Evolutionary conservation across 2,113 vertebrate genomes (phyloP).

Genomic region (Sorex araneus): DNA sequence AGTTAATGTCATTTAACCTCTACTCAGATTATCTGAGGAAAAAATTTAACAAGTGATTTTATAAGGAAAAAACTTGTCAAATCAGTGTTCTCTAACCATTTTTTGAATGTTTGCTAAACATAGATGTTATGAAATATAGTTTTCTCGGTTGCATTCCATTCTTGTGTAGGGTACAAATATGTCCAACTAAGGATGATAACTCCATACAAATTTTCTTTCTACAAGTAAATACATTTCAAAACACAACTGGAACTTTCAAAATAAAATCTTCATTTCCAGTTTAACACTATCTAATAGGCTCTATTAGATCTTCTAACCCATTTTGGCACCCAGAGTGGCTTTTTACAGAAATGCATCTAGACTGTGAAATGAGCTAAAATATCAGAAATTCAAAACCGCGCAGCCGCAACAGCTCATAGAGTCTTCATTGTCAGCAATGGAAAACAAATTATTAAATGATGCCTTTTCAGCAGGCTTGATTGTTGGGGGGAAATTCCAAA

Average conservation of each 20-base stretch:
- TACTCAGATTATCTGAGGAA: neutral
- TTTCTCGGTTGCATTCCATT: neutral
- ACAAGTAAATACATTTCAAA: neutral
- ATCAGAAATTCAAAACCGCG: too few relatives aligned
- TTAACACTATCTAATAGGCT: neutral
- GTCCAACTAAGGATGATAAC: neutral
- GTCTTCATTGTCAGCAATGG: too few relatives aligned
- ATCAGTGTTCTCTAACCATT: neutral
- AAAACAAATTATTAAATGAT: too few relatives aligned
- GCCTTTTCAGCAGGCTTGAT: too few relatives aligned
- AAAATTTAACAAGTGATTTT: slow-evolving; percentile 20
- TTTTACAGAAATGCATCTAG: too few relatives aligned
- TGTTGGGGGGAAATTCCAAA: too few relatives aligned
- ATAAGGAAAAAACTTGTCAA: neutral
- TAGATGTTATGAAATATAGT: neutral
- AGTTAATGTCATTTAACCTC: neutral
- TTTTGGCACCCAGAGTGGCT: too few relatives aligned
- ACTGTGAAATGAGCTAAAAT: too few relatives aligned
- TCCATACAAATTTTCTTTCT: neutral
- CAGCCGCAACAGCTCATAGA: too few relatives aligned
- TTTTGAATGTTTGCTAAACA: neutral
- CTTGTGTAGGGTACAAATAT: neutral
- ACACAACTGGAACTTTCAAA: neutral
- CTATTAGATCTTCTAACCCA: too few relatives aligned
- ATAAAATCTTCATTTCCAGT: neutral